Evolutionary conservation across 2,888 invertebrate genomes (phyloP), one percentile per base, ranked within the genome.

Genomic region (Microchrysa polita): DNA sequence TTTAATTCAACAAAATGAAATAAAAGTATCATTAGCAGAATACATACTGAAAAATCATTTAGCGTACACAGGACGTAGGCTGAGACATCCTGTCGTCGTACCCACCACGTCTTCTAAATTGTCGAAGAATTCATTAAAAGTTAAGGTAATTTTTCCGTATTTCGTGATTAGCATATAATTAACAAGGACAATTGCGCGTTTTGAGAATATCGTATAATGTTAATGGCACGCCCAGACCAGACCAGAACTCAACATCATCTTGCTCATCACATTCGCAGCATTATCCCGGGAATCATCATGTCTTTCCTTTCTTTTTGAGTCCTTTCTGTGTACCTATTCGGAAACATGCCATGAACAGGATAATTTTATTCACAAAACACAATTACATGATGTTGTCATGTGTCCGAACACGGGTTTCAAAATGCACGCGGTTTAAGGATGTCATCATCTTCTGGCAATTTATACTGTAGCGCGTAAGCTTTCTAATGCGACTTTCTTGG

Each of bases 131-230:
- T 34, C 22, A 18, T n/a, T 34, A 5, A n/a, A 14, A 9, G 27
- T 52, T 52, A 14, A 16, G n/a, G 16, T 16, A 14, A 16, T 14
- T 52, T 14, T 1, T 52, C 16, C 52, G 5, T 27, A 22, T 59
- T 5, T n/a, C 42, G 61, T 61, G 61, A 61, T 61, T 61, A 61
- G 61, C 61, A 61, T n/a, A n/a, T 61, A 61, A 61, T 61, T 61
- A 42, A 42, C 61, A 16, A 61, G 61, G 18, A 4, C 40, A 16
- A 61, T 61, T 61, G 61, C 27, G 27, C 27, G 27, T 34, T 34
- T 34, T 34, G 27, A 7, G 7, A 34, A 34, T 34, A 34, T n/a
- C n/a, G n/a, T n/a, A n/a, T n/a, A 7, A 7, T 5, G 27, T 34
- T 34, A 2, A 5, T 7, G 27, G 7, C 27, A 34, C 27, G 27